Percentiles rank a stretch among this genome's conserved stretches.
These are phyloP conservation scores for Cyclura pinguis DNA, from an alignment of 2,797 vertebrate species.

Conservation along the genomic window DNA sequence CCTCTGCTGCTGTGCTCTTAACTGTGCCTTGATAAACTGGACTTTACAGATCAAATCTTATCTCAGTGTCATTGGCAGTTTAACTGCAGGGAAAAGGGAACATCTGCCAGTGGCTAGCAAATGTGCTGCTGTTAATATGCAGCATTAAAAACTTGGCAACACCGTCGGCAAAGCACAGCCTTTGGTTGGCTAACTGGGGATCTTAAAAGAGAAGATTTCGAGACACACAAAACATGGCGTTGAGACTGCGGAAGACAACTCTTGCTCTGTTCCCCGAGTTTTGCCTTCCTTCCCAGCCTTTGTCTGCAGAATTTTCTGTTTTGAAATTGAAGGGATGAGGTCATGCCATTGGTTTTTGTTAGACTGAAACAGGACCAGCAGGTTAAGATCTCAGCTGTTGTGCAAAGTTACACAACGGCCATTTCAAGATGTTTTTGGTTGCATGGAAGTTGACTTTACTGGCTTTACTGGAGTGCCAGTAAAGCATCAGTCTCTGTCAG, in stretches of 20 bases:
- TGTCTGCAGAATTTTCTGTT: neutral
- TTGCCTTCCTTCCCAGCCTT: neutral
- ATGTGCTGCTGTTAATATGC: too few species aligned
- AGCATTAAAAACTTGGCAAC: neutral
- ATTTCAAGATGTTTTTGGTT: neutral
- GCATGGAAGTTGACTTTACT: neutral
- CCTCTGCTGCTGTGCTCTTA: neutral
- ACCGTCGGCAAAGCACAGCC: neutral
- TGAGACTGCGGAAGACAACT: neutral
- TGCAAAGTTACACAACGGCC: neutral
- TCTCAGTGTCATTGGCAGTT: too few species aligned
- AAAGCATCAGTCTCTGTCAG: too few species aligned
- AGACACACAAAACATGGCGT: neutral
- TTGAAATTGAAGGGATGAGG: neutral
- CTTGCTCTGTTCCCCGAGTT: too few species aligned
- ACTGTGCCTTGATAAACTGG: too few species aligned
- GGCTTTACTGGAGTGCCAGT: neutral
- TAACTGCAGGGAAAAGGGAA: neutral
- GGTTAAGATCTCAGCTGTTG: neutral
- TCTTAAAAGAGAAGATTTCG: neutral
- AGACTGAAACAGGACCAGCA: neutral
- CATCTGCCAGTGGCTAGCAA: neutral
- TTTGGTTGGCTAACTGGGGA: neutral
- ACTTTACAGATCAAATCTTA: neutral
- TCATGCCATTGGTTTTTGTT: neutral